Evolutionary conservation across 2,797 vertebrate species (phyloP), one percentile per base, ranked within the genome.

Genomic region (Hozukius guyotensis): DNA sequence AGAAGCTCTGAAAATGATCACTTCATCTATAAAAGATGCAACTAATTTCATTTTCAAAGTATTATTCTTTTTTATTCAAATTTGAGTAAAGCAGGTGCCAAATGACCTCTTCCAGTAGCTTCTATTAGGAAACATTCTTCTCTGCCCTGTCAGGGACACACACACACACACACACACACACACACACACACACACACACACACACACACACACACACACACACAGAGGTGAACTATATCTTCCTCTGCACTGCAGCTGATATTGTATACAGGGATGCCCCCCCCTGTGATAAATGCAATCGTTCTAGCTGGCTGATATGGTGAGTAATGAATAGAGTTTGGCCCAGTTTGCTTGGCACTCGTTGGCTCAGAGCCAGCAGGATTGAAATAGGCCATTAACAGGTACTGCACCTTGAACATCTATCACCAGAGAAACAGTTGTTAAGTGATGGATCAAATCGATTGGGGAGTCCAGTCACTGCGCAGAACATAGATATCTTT

Each of bases 361-460:
- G 14, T 61, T 65, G 65, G 64, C 49, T 36, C 27, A 12, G 27
- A 70, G 60, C 70, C 76, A 82, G 2, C 34, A 20, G 55, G 34
- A 42, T 71, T 75, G 42, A 82, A 74, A 59, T 42, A 27, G 42
- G 56, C 38, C 74, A 59, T 81, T 56, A 72, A 73, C 61, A 49
- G 52, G 38, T n/a, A 73, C 11, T 36, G 34, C 62, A 42, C 27
- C 53, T 7, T 73, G 9, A 52, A 34, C 8, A 49, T 81, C 34
- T 62, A 65, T 70, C 63, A 72, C 29, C 34, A 31, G 10, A 62
- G 38, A 66, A 57, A 69, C 75, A 29, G n/a, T 24, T 38, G 46
- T 59, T 65, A 63, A 69, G 32, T 25, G 9, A 74, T 67, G 71
- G n/a, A 31, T 68, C 31, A 20, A 36, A 70, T 55, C 1, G 3